Evolutionary conservation across 2,888 invertebrate species (phyloP), one percentile per base, ranked within the genome.

Genomic region (Congeria kusceri): DNA sequence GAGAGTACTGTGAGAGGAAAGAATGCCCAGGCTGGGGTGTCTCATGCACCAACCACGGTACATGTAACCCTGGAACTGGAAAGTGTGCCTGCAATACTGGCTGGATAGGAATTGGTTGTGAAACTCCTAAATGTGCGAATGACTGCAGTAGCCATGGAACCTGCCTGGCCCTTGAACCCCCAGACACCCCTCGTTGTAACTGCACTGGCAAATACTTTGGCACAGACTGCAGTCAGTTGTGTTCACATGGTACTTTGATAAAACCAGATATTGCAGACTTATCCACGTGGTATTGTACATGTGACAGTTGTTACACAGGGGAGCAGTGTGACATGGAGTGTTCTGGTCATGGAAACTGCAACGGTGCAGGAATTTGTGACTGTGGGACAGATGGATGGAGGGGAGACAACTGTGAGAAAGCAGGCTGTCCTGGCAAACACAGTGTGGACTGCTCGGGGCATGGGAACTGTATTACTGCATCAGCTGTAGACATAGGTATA

Each of bases 331-430:
- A 74, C 46, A 15, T 27, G n/a, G 65, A 71, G 61, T 84, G 84
- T 64, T 77, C 77, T 15, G 82, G 76, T 4, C 71, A 59, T 25
- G 83, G 87, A 5, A 63, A 49, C 11, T 86, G 86, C 56, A 25
- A 53, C 11, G 58, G 15, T 3, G 72, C 75, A 39, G 85, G 80
- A 3, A 65, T 58, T 9, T 90, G 89, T 78, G 85, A 87, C 57
- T 90, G 90, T 75, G 89, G 88, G 5, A 83, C 84, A 18, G 79
- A 63, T 59, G 87, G 88, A 25, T 86, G 86, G 61, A 74, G 87
- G 9, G 90, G 89, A 28, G 80, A 85, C 18, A 77, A 70, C 77
- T 90, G 90, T 74, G 84, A 87, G 39, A 62, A 79, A 28, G 81
- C 86, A 3, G 88, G 88, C 0, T 90, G 90, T 82, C 89, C 90